A percentile compares a stretch with the other conserved stretches of the same genome.
Conservation (phyloP, 2,888 invertebrate species). For the Perizoma affinitatum region DNA sequence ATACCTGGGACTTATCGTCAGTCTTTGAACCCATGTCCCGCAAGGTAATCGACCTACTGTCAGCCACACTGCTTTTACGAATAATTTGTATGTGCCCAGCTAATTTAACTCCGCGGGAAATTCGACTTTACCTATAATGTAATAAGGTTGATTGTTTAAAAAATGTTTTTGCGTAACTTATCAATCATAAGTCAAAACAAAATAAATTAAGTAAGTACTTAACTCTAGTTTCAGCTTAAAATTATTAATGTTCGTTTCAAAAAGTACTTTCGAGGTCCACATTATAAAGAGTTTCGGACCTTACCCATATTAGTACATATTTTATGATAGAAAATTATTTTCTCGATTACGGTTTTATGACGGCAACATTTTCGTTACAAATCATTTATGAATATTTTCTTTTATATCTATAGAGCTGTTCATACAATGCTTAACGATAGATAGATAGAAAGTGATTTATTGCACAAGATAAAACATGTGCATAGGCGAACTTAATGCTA, state of each 20-base stretch:
- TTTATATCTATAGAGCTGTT: no score
- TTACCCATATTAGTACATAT: constrained; percentile 38
- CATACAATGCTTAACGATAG: no score
- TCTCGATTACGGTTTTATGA: constrained; percentile 24
- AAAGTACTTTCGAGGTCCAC: not conserved
- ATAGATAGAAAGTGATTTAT: no score
- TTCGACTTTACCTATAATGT: constrained; percentile 4
- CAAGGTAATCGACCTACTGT: constrained; percentile 74
- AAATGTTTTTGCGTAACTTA: not conserved
- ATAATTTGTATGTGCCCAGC: constrained; percentile 46
- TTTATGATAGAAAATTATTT: constrained; percentile 31
- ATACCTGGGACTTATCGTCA: constrained; percentile 49
- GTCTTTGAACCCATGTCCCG: constrained; percentile 66
- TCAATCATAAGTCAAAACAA: constrained; percentile 5
- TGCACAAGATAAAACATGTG: no score
- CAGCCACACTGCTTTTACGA: constrained; percentile 67
- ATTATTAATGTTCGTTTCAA: not conserved
- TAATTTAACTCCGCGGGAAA: constrained; percentile 14
- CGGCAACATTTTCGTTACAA: constrained; percentile 10
- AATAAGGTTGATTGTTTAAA: constrained; percentile 12
- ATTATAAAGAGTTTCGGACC: constrained; percentile 26
- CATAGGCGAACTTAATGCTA: no score
- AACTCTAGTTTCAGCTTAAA: not conserved
- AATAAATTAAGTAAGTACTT: not conserved
- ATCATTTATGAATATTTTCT: constrained; percentile 1